phyloP scores from a whole-genome alignment of 2,113 vertebrate genomes.

The human region GRCh38 chr2:225316501-225317000 shows the following conservation, averaged over 20 bases:
- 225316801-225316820: not conserved
- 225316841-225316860: not conserved
- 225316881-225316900: not conserved
- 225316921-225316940: not conserved
- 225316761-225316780: not conserved
- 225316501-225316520: not conserved
- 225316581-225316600: not conserved
- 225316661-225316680: not conserved
- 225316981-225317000: not conserved
- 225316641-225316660: not conserved
- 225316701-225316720: not conserved
- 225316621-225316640: not conserved
- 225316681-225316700: not conserved
- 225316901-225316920: not conserved
- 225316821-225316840: not conserved
- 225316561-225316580: not conserved
- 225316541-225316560: not conserved
- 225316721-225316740: not conserved
- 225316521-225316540: not conserved
- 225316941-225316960: not conserved
- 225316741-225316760: not conserved
- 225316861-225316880: not conserved
- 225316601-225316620: conserved; percentile 3
- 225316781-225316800: too few relatives aligned
- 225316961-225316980: not conserved